These are phyloP conservation scores for Brachystomella parvula DNA, from an alignment of 1,140 invertebrate genomes.

Conservation along the genomic window DNA sequence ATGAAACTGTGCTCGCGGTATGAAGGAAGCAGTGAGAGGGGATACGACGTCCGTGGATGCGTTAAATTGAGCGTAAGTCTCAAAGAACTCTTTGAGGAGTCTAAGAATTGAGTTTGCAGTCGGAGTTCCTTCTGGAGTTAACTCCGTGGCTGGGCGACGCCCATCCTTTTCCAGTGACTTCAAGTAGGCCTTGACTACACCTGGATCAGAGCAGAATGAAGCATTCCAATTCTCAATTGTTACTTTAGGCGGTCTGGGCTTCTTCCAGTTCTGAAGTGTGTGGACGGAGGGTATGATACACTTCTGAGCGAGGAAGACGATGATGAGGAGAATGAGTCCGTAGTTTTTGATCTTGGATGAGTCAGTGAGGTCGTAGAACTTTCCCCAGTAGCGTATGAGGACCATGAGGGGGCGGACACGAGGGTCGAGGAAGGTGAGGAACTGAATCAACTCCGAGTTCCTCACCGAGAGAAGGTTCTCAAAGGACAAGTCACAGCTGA, in stretches of 20 bases:
- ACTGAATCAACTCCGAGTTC: slow-evolving; percentile 24
- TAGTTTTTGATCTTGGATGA: slow-evolving; percentile 29
- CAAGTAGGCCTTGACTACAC: not conserved
- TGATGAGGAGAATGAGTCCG: slow-evolving; percentile 17
- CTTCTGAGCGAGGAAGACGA: slow-evolving; percentile 21
- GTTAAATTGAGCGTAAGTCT: slow-evolving; percentile 15
- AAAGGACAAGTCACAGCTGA: slow-evolving; percentile 26
- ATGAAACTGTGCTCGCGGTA: slow-evolving; percentile 13
- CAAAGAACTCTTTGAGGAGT: slow-evolving; percentile 25
- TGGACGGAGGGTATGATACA: slow-evolving; percentile 15
- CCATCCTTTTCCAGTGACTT: not conserved
- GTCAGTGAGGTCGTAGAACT: slow-evolving; percentile 23
- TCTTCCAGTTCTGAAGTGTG: slow-evolving; percentile 11
- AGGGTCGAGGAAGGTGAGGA: slow-evolving; percentile 15
- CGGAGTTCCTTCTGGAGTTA: not conserved
- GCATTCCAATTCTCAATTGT: slow-evolving; percentile 26
- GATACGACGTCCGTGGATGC: slow-evolving; percentile 19
- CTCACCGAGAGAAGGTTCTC: slow-evolving; percentile 23
- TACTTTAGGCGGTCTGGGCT: not conserved
- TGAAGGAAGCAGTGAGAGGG: slow-evolving; percentile 5
- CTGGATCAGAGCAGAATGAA: slow-evolving; percentile 15
- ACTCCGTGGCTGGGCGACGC: not conserved
- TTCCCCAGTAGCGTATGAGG: slow-evolving; percentile 26
- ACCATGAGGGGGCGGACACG: slow-evolving; percentile 17
- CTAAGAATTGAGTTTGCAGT: slow-evolving; percentile 9